Evolutionary conservation across 2,797 vertebrate species (phyloP).

Genomic region (Gadopsis bispinosus): DNA sequence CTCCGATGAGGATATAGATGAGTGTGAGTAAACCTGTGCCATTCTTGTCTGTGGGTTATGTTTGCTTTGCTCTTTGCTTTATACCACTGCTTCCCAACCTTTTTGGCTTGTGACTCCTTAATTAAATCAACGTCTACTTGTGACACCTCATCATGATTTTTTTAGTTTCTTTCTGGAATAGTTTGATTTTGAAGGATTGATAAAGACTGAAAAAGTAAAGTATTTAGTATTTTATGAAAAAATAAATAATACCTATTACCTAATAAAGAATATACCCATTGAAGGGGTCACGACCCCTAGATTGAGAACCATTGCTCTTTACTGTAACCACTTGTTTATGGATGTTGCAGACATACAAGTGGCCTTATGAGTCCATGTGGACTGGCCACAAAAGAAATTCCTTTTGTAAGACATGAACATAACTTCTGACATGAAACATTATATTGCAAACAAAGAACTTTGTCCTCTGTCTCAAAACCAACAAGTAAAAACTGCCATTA

Average conservation of each 20-base stretch:
- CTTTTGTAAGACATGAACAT: neutral
- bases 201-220: neutral
- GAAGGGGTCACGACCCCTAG: neutral
- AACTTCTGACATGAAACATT: neutral
- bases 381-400: neutral
- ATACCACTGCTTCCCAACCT: neutral
- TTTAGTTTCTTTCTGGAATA: neutral
- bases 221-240: neutral
- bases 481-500: neutral
- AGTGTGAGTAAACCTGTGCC: slow-evolving; percentile 62
- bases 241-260: neutral
- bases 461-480: neutral
- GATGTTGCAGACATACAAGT: neutral
- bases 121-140: neutral
- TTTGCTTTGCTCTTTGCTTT: neutral
- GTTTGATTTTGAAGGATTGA: neutral
- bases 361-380: neutral
- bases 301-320: neutral
- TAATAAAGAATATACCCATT: neutral
- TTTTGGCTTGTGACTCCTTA: neutral
- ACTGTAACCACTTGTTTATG: neutral
- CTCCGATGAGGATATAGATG: slow-evolving; percentile 51
- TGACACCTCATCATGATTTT: neutral
- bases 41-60: neutral
- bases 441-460: neutral